These are phyloP conservation scores for Rallus crepitans DNA, from an alignment of 2,797 vertebrate genomes.

Conservation along the genomic window DNA sequence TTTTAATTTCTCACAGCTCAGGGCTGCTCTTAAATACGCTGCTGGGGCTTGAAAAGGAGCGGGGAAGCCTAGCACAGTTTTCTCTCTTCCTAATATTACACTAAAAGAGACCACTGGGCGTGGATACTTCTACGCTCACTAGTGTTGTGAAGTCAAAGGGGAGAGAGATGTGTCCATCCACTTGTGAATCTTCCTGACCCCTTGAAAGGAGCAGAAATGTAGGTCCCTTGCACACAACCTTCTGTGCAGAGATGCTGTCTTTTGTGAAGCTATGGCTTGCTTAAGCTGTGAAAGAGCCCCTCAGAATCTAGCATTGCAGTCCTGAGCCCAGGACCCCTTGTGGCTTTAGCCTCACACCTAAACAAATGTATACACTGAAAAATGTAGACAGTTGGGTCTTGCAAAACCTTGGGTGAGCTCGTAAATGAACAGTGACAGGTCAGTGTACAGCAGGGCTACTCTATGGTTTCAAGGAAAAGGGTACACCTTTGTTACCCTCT, in stretches of 20 bases:
- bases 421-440: neutral
- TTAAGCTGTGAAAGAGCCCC: neutral
- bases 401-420: neutral
- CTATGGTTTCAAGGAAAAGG: neutral
- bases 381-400: neutral
- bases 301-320: neutral
- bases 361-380: neutral
- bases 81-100: neutral
- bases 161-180: neutral
- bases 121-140: neutral
- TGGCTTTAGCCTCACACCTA: neutral
- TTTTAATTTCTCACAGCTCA: neutral
- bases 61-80: neutral
- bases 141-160: neutral
- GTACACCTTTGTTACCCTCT: neutral
- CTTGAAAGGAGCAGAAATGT: neutral
- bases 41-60: neutral
- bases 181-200: neutral
- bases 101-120: neutral
- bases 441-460: neutral
- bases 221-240: neutral
- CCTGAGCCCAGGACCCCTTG: neutral
- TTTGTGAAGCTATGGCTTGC: neutral
- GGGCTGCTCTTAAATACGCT: neutral
- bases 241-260: neutral